Base-by-base conservation (phyloP, 1,140 invertebrate species). In the Formica selysi region DNA sequence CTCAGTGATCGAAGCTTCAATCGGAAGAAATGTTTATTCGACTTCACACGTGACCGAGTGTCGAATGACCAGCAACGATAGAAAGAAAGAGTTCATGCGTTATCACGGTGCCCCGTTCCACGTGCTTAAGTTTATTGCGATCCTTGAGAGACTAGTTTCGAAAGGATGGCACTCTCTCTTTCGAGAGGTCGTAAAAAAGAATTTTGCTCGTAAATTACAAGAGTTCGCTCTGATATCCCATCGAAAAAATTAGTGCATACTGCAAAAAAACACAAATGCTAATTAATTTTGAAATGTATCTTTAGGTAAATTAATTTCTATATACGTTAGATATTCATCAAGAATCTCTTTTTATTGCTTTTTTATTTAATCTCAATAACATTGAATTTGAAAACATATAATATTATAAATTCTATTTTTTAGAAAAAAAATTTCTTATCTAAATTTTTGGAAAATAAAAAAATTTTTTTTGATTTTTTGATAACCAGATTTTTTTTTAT, bases 21-120 rank as follows among this genome's bases (percentile, higher is more conserved):
- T 91, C 73, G 44, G 44, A 22, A 36, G 71, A 85, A 0, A 74
- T 88, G 85, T 88, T 88, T 88, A 88, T 81, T 67, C 76, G 41
- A 11, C 38, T 57, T 80, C 62, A 51, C 48, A 65, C 90, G 90
- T 91, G 90, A 89, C 65, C 57, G 19, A 59, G 71, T 85, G 62
- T 91, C 89, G 61, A 85, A 71, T 91, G 76, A 85, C 87, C 22
- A 41, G 68, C 54, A 80, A 19, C 10, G 59, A 81, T 10, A 64
- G 26, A 79, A 88, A 54, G 29, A 29, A 79, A 22, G 36, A 76
- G 29, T 76, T 73, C 71, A 70, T 44, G 11, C 51, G 38, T 90
- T 85, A 86, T 88, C 89, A 62, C 6, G 19, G 29, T 19, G 57
- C n/a, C 8, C 51, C 48, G 4, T 38, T 59, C 62, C 44, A 44